Evolutionary conservation across 2,888 invertebrate species (phyloP), one percentile per base, ranked within the genome.

Genomic region (Nomada flava): DNA sequence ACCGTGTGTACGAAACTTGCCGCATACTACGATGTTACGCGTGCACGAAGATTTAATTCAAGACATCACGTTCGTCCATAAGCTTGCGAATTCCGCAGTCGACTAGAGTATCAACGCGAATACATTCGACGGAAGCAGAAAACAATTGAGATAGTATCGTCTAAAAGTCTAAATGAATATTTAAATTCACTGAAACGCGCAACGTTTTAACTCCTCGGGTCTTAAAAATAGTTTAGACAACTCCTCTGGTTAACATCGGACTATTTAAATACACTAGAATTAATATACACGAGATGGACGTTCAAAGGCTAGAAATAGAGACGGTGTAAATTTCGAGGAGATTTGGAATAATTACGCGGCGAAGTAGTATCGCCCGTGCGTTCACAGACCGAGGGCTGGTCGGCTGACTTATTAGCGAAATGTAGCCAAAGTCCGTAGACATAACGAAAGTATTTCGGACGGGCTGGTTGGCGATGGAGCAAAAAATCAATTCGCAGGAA

Each of bases 401-500:
- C 59, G 68, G 36, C 36, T 42, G 20, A 42, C 44, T 44, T 26
- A 18, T 44, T n/a, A 18, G 18, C 42, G 57, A 26, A 42, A 69
- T 69, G 23, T 57, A 44, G 1, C n/a, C 36, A 7, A n/a, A n/a
- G 23, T 42, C 55, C 15, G 15, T n/a, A 29, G 70, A 70, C 5
- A 18, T n/a, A 15, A 36, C 42, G 55, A 36, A 20, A 65, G 52
- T 76, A 67, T 77, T 75, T 53, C 47, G 13, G 11, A 4, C 52
- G 11, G 15, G 0, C 11, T 3, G n/a, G 4, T 7, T 18, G 44
- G 11, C n/a, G 67, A 15, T 20, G 26, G 29, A 52, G 23, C 18
- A 2, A 60, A 70, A 79, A 70, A 79, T 79, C 70, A 53, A 70
- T 79, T 64, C 42, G 18, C 57, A n/a, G 42, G n/a, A 59, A 59